These are phyloP conservation scores for Cottus gobio DNA, from an alignment of 2,113 vertebrate genomes.

Conservation along the genomic window DNA sequence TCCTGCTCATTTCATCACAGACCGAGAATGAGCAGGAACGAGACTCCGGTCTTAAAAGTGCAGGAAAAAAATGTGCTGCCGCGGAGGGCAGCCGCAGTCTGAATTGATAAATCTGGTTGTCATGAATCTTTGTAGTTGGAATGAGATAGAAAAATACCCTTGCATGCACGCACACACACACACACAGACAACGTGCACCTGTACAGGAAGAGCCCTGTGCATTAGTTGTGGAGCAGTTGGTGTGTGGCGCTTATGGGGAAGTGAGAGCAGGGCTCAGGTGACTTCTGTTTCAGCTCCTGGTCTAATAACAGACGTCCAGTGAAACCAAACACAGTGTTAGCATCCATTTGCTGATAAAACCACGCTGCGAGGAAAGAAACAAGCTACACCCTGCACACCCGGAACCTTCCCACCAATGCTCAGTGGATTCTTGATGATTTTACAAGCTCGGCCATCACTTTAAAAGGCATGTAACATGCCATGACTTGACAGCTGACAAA, in stretches of 20 bases:
- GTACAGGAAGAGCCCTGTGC: conserved; percentile 66
- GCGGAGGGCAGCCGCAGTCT: conserved; percentile 11
- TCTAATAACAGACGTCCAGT: conserved; percentile 61
- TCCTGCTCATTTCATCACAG: background rate
- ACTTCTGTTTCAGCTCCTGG: conserved; percentile 41
- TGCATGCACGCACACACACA: conserved; percentile 19
- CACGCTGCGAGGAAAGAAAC: background rate
- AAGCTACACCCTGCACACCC: background rate
- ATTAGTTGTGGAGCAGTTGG: conserved; percentile 59
- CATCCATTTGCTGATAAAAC: conserved; percentile 45
- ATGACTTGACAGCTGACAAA: background rate
- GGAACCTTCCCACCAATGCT: background rate
- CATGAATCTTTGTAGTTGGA: conserved; percentile 52
- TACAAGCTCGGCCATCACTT: background rate
- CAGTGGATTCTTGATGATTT: background rate
- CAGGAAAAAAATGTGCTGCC: conserved; percentile 8
- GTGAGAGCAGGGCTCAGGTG: conserved; percentile 69
- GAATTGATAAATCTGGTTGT: conserved; percentile 42
- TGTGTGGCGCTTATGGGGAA: conserved; percentile 60
- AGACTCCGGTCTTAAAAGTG: background rate
- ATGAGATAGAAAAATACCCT: conserved; percentile 58
- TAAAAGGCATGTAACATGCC: too few relatives aligned
- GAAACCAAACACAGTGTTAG: conserved; percentile 42
- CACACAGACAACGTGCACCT: conserved; percentile 61
- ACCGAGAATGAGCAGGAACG: background rate